Base-by-base conservation (phyloP, 2,888 invertebrate species). In the Ashinkailepas kermadecensis region DNA sequence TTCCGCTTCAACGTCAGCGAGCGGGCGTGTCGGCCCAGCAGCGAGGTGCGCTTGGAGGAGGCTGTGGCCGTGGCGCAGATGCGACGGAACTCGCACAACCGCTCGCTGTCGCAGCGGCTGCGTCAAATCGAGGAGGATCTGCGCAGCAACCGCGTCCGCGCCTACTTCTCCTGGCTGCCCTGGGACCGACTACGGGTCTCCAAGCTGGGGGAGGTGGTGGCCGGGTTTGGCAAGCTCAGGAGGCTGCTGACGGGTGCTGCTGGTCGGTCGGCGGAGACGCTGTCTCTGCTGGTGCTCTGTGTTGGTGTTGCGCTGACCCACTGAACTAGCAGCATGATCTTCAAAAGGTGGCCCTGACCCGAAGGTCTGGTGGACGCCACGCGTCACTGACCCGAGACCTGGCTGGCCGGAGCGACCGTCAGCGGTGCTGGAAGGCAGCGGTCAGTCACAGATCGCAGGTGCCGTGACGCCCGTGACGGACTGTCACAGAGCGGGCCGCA, bases 1-100 rank as follows among this genome's bases (percentile, higher is more conserved):
- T 89, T 87, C 84, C 78, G 15, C 59, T 81, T 58, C 78, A 79
- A 81, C 57, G 82, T 15, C n/a, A 25, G 23, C 65, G 56, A 59
- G 58, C 65, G 65, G 13, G 58, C 57, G 58, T 79, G 79, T 23
- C 23, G 15, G 23, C 58, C 79, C 58, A 23, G 11, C 23, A 18
- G 57, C 13, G 23, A 58, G 58, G 58, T 58, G 23, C 23, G 13
- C 10, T 23, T 57, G 23, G 12, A 23, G 1, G 79, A 58, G 12
- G 79, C 57, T 7, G n/a, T 58, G 7, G 58, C 25, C 15, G 18
- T 79, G 13, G 25, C 11, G 79, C 58, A 57, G 59, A n/a, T 79
- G 79, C 79, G 79, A 12, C 58, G 8, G 13, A 4, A 23, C 21
- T 10, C 79, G 58, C 58, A 59, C 23, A 57, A 59, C 79, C 21